These are phyloP conservation scores for Melanotaenia parkinsoni DNA, from an alignment of 2,797 vertebrate species.

Conservation along the genomic window DNA sequence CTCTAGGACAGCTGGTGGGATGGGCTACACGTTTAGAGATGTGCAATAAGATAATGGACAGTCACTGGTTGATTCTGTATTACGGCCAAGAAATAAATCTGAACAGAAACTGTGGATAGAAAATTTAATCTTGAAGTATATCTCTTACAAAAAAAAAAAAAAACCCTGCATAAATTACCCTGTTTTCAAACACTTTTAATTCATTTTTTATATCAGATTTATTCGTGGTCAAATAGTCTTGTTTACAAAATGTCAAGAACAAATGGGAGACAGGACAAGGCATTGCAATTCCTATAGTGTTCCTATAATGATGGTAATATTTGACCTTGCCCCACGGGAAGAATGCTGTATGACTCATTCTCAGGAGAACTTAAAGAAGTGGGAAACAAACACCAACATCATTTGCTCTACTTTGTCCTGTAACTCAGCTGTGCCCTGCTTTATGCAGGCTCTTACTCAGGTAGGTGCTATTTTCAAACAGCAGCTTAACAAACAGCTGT, in stretches of 20 bases:
- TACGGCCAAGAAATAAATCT: slow-evolving; percentile 6
- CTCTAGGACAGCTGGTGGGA: slow-evolving; percentile 31
- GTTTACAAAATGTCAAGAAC: slow-evolving; percentile 13
- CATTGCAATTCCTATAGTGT: slow-evolving; percentile 8
- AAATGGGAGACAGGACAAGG: slow-evolving; percentile 14
- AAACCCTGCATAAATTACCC: neutral
- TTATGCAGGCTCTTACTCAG: slow-evolving; percentile 11
- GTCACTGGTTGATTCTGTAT: neutral
- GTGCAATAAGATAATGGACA: slow-evolving; percentile 11
- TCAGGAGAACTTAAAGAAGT: slow-evolving; percentile 16
- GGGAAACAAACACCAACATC: slow-evolving; percentile 22
- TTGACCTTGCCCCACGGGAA: slow-evolving; percentile 16
- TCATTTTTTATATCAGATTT: neutral
- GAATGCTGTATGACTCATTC: slow-evolving; percentile 29
- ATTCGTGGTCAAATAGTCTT: neutral
- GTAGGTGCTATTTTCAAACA: slow-evolving; percentile 20
- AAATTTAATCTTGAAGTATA: neutral
- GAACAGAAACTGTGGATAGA: neutral
- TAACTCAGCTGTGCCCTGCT: slow-evolving; percentile 11
- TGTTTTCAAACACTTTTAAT: too few relatives aligned
- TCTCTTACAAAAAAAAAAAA: neutral
- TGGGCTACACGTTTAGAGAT: slow-evolving; percentile 5
- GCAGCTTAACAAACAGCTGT: slow-evolving; percentile 1
- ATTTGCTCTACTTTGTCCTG: slow-evolving; percentile 9
- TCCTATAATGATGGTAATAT: slow-evolving; percentile 24